Percentiles rank a stretch among this genome's conserved stretches.
Evolutionary conservation across 2,888 invertebrate genomes (phyloP).

Genomic region (Xanthostigma xanthostigma): DNA sequence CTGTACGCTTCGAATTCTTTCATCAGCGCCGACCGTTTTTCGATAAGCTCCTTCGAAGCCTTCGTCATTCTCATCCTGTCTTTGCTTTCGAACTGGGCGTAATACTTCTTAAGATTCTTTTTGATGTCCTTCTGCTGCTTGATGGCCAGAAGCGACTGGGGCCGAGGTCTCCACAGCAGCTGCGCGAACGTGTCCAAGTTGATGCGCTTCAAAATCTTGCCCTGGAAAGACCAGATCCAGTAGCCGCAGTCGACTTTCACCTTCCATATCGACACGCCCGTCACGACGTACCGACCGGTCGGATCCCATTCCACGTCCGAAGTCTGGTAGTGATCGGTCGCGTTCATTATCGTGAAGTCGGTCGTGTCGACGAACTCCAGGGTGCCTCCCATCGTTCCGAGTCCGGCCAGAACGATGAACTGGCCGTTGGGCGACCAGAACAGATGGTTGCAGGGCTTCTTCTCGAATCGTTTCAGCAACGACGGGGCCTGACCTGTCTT

Average conservation of each 20-base stretch:
- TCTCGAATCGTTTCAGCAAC: constrained; percentile 74
- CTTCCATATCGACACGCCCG: constrained; percentile 90
- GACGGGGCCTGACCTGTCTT: constrained; percentile 82
- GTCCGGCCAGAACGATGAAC: constrained; percentile 85
- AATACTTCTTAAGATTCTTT: constrained; percentile 95
- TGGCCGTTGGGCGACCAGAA: constrained; percentile 96
- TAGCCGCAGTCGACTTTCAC: constrained; percentile 87
- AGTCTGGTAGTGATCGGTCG: constrained; percentile 80
- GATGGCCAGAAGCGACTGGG: constrained; percentile 65
- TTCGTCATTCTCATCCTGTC: constrained; percentile 85
- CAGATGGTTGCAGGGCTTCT: constrained; percentile 76
- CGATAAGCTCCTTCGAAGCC: constrained; percentile 89
- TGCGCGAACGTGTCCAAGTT: constrained; percentile 89
- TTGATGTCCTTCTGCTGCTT: constrained; percentile 88
- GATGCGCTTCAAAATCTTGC: constrained; percentile 57
- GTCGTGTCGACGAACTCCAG: constrained; percentile 91
- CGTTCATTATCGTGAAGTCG: constrained; percentile 90
- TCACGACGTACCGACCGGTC: constrained; percentile 92
- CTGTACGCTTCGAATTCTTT: constrained; percentile 75
- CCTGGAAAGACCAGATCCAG: constrained; percentile 97
- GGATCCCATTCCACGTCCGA: constrained; percentile 99
- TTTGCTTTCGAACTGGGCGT: constrained; percentile 89
- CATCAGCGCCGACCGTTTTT: constrained; percentile 78
- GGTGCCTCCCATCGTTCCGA: constrained; percentile 71
- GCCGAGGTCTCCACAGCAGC: constrained; percentile 90